phyloP scores from a whole-genome alignment of 2,888 invertebrate species.

The Andrena haemorrhoa region DNA sequence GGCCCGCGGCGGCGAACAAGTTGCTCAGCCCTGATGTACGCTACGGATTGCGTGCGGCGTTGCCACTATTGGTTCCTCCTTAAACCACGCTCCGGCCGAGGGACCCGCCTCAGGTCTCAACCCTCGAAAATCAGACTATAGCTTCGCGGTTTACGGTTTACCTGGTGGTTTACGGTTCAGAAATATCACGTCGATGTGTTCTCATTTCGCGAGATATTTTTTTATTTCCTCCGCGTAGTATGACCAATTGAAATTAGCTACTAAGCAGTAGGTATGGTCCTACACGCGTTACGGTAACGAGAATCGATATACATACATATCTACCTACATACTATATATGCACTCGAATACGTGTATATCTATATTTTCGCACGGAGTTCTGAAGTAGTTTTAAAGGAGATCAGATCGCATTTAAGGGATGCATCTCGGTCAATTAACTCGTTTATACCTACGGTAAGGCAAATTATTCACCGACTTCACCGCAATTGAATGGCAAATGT shows the following conservation, averaged over 20 bases:
- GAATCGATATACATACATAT: slow-evolving; percentile 23
- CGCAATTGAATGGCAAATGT: slow-evolving; percentile 19
- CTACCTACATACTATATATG: slow-evolving; percentile 1
- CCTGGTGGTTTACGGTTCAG: not conserved
- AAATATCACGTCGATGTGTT: not conserved
- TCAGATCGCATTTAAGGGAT: slow-evolving; percentile 47
- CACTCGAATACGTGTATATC: slow-evolving; percentile 53
- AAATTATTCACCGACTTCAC: slow-evolving; percentile 42
- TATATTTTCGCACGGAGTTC: slow-evolving; percentile 59
- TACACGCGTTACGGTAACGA: slow-evolving; percentile 23
- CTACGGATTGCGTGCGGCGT: too few relatives aligned
- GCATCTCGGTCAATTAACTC: slow-evolving; percentile 40
- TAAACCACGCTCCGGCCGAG: too few relatives aligned
- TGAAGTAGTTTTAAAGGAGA: slow-evolving; percentile 55
- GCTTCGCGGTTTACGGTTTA: too few relatives aligned
- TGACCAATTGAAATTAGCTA: slow-evolving; percentile 13
- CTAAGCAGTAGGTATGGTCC: slow-evolving; percentile 11
- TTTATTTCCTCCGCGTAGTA: slow-evolving; percentile 57
- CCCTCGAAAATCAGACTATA: too few relatives aligned
- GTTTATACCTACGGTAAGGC: slow-evolving; percentile 50
- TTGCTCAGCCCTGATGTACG: too few relatives aligned
- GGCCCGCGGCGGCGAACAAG: too few relatives aligned
- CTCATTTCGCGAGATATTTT: not conserved
- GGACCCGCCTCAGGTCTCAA: too few relatives aligned
- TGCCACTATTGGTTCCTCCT: too few relatives aligned